Evolutionary conservation across 2,797 vertebrate genomes (phyloP), one percentile per base, ranked within the genome.

Genomic region (Australoheros facetus): DNA sequence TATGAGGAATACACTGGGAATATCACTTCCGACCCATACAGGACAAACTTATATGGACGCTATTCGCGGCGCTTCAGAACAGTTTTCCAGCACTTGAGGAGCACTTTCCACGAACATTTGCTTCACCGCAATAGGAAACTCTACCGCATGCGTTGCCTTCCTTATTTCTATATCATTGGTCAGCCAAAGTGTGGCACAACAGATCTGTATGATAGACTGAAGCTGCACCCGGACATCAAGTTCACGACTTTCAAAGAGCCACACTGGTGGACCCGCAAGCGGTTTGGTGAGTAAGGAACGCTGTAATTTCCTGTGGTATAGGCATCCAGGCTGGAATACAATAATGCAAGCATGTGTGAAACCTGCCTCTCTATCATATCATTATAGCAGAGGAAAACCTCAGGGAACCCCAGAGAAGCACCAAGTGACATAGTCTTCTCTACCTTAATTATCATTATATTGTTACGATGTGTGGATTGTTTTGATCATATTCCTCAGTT

Each of bases 101-200:
- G 93, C 90, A 95, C 95, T 23, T 99, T 99, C 90, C 96, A 95
- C 88, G 95, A 96, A 87, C 97, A 97, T 87, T 91, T 99, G 89
- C 92, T 96, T 32, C 95, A 94, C 26, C 94, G 82, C 1, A 92
- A 92, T 1, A 96, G 95, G 23, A 95, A 93, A 45, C 91, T 94
- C 76, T 97, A 96, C 85, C 97, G 98, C 71, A 93, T 99, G 74
- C 97, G 98, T 39, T 99, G 98, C 84, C 96, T 99, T 28, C 98
- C 98, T 0, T 96, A 95, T 85, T 99, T 99, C 93, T 99, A 99
- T 86, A 98, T 99, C 94, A 98, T 99, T 1, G 98, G 98, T 13
- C 98, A 99, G 84, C 98, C 98, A 57, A 99, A 99, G 89, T 99
- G 98, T 1, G 98, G 98, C 75, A 99, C 98, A 2, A 99, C 98